These are phyloP conservation scores for Atopsyche davidsoni DNA, from an alignment of 1,140 invertebrate genomes.

Conservation along the genomic window DNA sequence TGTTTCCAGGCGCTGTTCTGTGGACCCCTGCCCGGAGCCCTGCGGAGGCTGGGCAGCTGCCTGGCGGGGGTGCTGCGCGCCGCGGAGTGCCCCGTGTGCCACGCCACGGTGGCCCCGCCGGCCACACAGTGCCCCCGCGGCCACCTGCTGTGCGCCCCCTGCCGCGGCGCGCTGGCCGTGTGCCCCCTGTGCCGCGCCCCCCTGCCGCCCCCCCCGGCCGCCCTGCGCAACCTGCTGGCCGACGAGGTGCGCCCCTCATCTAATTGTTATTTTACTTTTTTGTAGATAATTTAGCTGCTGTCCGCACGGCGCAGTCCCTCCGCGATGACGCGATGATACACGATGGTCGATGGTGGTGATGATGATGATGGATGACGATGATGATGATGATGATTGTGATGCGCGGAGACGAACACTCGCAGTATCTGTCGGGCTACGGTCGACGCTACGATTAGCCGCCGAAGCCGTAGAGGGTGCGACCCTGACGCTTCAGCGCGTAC, in stretches of 20 bases:
- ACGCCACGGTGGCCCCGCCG: constrained; percentile 55
- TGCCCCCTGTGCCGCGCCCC: constrained; percentile 57
- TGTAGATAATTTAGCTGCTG: too few species aligned
- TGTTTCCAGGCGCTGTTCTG: constrained; percentile 46
- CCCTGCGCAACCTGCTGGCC: constrained; percentile 49
- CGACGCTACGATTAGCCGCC: too few species aligned
- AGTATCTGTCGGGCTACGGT: too few species aligned
- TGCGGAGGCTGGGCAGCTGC: constrained; percentile 45
- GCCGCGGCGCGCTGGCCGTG: constrained; percentile 50
- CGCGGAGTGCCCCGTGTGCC: constrained; percentile 59
- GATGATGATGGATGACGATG: too few species aligned
- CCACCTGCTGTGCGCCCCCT: constrained; percentile 56
- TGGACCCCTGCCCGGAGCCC: constrained; percentile 48
- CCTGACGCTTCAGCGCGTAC: too few species aligned
- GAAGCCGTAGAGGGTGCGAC: too few species aligned
- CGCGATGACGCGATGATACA: too few species aligned
- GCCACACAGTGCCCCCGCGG: constrained; percentile 62
- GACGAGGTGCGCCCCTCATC: constrained; percentile 49
- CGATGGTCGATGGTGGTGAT: too few species aligned
- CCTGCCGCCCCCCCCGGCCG: constrained; percentile 33
- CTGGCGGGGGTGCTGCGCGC: constrained; percentile 47
- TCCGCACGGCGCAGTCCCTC: too few species aligned
- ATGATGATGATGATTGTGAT: too few species aligned
- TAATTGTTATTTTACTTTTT: too few species aligned
- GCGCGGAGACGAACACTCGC: too few species aligned